A percentile compares a stretch with the other conserved stretches of the same genome.
Conservation (phyloP, 2,888 invertebrate species). For the Dermolepida albohirtum region DNA sequence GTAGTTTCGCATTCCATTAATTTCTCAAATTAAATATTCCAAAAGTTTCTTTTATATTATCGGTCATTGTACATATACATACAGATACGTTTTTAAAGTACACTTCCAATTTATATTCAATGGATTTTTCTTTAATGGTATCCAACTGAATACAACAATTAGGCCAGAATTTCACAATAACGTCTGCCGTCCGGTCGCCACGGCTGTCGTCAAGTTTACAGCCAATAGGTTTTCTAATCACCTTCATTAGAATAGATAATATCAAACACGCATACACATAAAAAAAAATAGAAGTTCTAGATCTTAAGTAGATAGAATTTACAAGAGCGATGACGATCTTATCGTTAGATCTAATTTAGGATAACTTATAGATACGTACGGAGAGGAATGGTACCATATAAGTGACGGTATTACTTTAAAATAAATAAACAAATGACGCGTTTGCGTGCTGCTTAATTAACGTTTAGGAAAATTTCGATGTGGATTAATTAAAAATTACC, state of each 20-base stretch:
- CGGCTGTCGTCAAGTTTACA: conserved; percentile 38
- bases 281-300: conserved; percentile 34
- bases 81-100: conserved; percentile 1
- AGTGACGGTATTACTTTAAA: conserved; percentile 21
- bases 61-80: background rate
- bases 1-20: no score
- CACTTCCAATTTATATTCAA: background rate
- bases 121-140: conserved; percentile 19
- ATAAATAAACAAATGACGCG: conserved; percentile 43
- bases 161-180: conserved; percentile 33
- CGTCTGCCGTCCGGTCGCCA: conserved; percentile 27
- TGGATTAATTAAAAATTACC: conserved; percentile 41
- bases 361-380: conserved; percentile 27
- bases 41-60: conserved; percentile 4
- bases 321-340: conserved; percentile 35
- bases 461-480: conserved; percentile 21
- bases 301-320: conserved; percentile 28
- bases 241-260: conserved; percentile 45
- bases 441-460: conserved; percentile 40
- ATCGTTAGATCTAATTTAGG: conserved; percentile 42
- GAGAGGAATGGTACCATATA: conserved; percentile 14
- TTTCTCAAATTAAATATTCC: no score
- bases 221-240: conserved; percentile 44
- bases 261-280: conserved; percentile 42
- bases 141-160: conserved; percentile 29